These are phyloP conservation scores for Sycophila texana DNA, from an alignment of 2,888 invertebrate species.

Conservation along the genomic window DNA sequence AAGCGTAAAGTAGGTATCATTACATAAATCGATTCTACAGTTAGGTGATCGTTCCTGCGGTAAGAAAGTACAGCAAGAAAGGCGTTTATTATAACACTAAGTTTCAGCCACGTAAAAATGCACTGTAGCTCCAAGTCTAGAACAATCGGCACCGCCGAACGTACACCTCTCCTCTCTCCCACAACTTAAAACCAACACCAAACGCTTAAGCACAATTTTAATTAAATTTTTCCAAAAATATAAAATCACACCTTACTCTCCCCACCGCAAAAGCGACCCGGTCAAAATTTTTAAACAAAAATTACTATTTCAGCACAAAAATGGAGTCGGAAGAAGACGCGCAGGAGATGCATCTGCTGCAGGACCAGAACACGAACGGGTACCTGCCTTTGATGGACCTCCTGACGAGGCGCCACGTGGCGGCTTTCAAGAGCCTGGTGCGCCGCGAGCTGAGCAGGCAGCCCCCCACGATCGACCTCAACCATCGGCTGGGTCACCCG, in stretches of 20 bases:
- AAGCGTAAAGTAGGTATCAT: too few species aligned
- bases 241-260: background rate
- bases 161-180: too few species aligned
- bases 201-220: background rate
- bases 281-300: background rate
- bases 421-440: constrained; percentile 61
- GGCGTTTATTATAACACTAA: too few species aligned
- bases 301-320: background rate
- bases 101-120: too few species aligned
- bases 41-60: too few species aligned
- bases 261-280: background rate
- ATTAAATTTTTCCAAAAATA: background rate
- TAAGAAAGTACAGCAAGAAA: too few species aligned
- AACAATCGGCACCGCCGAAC: too few species aligned
- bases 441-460: constrained; percentile 55
- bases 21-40: too few species aligned
- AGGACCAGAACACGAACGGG: constrained; percentile 40
- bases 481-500: constrained; percentile 78
- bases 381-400: constrained; percentile 54
- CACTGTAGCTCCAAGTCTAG: too few species aligned
- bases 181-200: background rate
- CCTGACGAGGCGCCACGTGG: constrained; percentile 56
- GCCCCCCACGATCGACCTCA: constrained; percentile 74
- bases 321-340: constrained; percentile 60
- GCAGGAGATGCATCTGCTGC: constrained; percentile 57